phyloP scores from a whole-genome alignment of 2,113 vertebrate genomes.

The Tachuris rubrigastra region DNA sequence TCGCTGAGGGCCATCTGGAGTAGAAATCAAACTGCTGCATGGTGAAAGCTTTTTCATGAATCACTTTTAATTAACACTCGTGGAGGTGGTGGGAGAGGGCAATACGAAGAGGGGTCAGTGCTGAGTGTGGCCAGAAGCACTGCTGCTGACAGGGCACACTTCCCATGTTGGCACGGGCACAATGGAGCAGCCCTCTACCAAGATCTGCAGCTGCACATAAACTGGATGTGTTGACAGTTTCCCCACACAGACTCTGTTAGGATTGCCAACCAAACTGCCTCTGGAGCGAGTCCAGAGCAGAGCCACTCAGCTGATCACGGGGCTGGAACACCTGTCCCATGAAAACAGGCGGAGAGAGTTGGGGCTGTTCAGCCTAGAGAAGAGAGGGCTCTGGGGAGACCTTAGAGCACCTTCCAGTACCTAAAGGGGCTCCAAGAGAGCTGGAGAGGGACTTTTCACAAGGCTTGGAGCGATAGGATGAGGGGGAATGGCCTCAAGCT shows the following conservation, averaged over 20 bases:
- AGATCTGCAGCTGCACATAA: neutral
- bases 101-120: neutral
- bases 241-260: neutral
- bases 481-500: neutral
- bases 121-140: neutral
- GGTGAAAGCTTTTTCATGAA: neutral
- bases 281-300: neutral
- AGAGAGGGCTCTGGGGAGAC: neutral
- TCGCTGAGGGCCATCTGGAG: neutral
- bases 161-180: neutral
- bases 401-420: neutral
- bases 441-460: neutral
- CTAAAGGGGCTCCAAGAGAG: neutral
- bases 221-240: fast-evolving
- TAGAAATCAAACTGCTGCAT: neutral
- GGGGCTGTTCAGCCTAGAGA: neutral
- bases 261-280: neutral
- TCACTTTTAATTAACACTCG: neutral
- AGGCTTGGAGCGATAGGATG: neutral
- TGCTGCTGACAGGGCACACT: neutral
- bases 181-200: fast-evolving
- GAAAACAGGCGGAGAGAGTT: neutral
- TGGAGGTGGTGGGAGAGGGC: neutral
- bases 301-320: neutral
- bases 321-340: neutral